phyloP scores from a whole-genome alignment of 2,113 vertebrate genomes.

The Chaenogobius annularis region DNA sequence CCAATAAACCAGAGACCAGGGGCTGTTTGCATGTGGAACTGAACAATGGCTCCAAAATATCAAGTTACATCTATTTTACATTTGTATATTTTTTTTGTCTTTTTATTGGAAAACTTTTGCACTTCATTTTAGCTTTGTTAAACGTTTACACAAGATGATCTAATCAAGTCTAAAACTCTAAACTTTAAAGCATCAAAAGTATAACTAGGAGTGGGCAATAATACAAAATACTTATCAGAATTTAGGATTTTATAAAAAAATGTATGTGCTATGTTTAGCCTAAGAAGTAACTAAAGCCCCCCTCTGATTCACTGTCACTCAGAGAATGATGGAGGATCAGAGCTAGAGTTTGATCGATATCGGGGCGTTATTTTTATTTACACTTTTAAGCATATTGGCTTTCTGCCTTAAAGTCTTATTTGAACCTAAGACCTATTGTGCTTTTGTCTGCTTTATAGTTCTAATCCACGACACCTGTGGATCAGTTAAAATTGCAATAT shows the following conservation, averaged over 20 bases:
- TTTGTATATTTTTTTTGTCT: neutral
- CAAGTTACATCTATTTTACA: neutral
- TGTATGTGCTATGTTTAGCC: neutral
- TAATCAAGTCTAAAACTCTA: neutral
- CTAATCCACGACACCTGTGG: too few species aligned
- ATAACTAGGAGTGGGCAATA: neutral
- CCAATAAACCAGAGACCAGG: neutral
- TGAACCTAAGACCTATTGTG: too few species aligned
- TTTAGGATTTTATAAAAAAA: too few species aligned
- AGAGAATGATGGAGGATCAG: too few species aligned
- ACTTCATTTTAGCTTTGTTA: slow-evolving; percentile 1
- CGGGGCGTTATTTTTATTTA: too few species aligned
- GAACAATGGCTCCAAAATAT: neutral
- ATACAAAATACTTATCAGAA: neutral
- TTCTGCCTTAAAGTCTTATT: too few species aligned
- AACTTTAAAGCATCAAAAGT: neutral
- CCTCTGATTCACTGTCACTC: neutral
- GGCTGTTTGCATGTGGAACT: neutral
- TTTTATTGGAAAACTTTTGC: neutral
- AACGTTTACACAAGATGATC: neutral
- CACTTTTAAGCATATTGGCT: too few species aligned
- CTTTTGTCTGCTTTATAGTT: too few species aligned
- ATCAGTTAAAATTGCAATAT: too few species aligned
- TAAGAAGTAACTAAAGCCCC: neutral
- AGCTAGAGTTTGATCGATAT: too few species aligned